These are phyloP conservation scores for Cyphomyrus plagiostoma DNA, from an alignment of 2,113 vertebrate species.

Conservation along the genomic window DNA sequence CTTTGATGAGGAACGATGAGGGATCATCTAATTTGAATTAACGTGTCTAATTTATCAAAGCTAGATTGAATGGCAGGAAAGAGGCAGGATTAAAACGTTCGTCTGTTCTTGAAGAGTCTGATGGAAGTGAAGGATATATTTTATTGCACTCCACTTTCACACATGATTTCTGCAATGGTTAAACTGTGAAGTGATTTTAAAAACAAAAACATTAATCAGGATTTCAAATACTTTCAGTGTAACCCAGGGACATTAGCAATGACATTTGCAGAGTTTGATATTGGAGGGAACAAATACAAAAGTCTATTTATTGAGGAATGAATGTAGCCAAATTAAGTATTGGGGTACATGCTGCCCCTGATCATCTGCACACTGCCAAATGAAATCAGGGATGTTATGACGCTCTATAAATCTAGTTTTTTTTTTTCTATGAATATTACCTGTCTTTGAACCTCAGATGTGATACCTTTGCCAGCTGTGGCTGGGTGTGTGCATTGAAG, in stretches of 20 bases:
- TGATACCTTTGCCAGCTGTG: neutral
- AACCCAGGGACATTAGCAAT: neutral
- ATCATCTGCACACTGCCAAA: neutral
- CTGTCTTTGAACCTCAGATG: neutral
- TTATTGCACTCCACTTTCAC: neutral
- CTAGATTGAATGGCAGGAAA: neutral
- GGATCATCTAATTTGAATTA: constrained; percentile 15
- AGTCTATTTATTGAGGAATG: neutral
- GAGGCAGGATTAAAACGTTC: constrained; percentile 14
- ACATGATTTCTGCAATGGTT: neutral
- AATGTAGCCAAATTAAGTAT: neutral
- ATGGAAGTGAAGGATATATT: neutral
- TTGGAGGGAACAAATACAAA: neutral
- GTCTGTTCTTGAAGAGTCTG: neutral
- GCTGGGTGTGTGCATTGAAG: neutral
- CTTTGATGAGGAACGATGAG: neutral
- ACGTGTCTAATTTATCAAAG: constrained; percentile 16
- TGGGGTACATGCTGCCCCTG: neutral
- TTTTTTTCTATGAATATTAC: neutral
- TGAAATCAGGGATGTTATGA: neutral
- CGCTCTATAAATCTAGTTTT: neutral
- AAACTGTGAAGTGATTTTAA: neutral
- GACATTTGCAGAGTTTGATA: neutral
- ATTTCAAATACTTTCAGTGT: neutral
- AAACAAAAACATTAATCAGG: neutral